Percentiles rank a stretch among this genome's conserved stretches.
Evolutionary conservation across 2,797 vertebrate genomes (phyloP).

Genomic region (Aselliscus stoliczkanus): DNA sequence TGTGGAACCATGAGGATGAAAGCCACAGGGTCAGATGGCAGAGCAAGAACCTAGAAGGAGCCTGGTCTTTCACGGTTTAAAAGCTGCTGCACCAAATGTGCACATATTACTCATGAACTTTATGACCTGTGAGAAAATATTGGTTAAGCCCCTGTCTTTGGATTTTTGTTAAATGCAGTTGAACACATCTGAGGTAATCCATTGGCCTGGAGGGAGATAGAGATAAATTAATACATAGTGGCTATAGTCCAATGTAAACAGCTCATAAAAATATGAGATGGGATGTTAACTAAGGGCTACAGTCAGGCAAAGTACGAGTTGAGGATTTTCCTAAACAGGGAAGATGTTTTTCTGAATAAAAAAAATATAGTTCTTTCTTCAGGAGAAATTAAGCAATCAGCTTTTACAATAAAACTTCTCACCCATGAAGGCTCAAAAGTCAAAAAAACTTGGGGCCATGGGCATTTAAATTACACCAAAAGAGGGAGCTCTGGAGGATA

Average conservation of each 20-base stretch:
- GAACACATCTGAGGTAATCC: background rate
- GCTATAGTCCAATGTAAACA: background rate
- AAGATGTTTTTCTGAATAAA: constrained; percentile 5
- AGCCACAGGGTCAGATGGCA: background rate
- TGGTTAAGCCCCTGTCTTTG: background rate
- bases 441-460: background rate
- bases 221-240: background rate
- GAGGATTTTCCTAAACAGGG: background rate
- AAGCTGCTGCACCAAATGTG: background rate
- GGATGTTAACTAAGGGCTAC: background rate
- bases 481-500: background rate
- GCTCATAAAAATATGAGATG: background rate
- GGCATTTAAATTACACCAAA: background rate
- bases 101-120: background rate
- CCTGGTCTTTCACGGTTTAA: background rate
- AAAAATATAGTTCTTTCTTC: background rate
- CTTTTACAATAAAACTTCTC: background rate
- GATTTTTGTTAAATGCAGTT: background rate
- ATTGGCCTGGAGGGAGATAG: background rate
- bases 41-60: background rate
- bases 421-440: background rate
- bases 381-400: background rate
- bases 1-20: background rate
- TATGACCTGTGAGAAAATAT: background rate
- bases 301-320: background rate